A percentile compares a stretch with the other conserved stretches of the same genome.
These are phyloP conservation scores for Hormiphora californensis DNA, from an alignment of 37 sponge, comb jelly and placozoan species.

Conservation along the genomic window DNA sequence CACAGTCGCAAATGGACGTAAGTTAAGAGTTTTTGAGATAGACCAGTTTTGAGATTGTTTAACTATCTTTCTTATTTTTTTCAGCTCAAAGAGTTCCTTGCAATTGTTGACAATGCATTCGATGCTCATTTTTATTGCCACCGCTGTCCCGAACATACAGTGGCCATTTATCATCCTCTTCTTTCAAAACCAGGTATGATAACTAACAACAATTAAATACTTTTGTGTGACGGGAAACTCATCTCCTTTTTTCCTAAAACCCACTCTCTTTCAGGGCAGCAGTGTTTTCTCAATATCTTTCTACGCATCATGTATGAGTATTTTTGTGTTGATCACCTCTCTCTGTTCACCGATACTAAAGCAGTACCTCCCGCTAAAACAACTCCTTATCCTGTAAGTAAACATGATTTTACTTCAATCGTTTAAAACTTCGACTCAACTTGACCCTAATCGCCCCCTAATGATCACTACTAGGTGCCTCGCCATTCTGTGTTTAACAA, in stretches of 20 bases:
- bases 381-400: conserved; percentile 13
- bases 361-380: not conserved
- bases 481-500: too few relatives aligned
- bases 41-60: too few relatives aligned
- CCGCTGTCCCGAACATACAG: conserved; percentile 12
- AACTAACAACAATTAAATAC: too few relatives aligned
- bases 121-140: not conserved
- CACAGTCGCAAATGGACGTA: too few relatives aligned
- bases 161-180: not conserved
- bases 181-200: conserved; percentile 17
- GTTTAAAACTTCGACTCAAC: too few relatives aligned
- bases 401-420: too few relatives aligned
- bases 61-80: too few relatives aligned
- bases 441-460: too few relatives aligned
- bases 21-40: too few relatives aligned
- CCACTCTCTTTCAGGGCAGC: not conserved
- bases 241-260: not conserved
- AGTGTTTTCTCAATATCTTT: not conserved
- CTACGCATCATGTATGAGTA: conserved; percentile 37
- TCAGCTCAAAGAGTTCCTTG: not conserved
- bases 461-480: too few relatives aligned
- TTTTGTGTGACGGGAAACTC: not conserved
- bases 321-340: not conserved
- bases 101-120: not conserved
- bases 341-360: not conserved